These are phyloP conservation scores for Mus spicilegus DNA, from an alignment of 2,113 vertebrate genomes.

Conservation along the genomic window DNA sequence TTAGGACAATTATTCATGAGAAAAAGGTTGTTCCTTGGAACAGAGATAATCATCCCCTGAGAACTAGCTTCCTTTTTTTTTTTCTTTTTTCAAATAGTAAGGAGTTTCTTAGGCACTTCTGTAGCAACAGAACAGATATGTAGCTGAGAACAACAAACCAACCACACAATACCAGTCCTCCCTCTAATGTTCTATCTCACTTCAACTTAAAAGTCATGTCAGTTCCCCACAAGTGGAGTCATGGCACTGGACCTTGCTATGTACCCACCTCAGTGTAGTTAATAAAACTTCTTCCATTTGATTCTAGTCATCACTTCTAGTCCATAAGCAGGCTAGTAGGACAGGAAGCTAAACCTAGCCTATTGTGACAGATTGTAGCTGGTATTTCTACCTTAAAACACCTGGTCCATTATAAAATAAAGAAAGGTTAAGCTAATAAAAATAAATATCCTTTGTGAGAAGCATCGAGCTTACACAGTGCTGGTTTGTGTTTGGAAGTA, in stretches of 20 bases:
- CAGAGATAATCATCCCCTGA: background rate
- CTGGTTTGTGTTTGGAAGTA: background rate
- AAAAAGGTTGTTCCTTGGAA: background rate
- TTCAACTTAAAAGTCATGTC: background rate
- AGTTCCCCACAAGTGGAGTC: background rate
- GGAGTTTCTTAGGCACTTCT: no score
- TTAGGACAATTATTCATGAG: background rate
- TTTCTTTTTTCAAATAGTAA: background rate
- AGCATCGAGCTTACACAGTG: background rate
- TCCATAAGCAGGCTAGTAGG: no score
- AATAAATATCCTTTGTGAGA: background rate
- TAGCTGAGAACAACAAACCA: background rate
- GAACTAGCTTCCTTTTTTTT: background rate
- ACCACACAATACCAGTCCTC: background rate
- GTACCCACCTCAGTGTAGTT: background rate
- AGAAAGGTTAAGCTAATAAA: background rate
- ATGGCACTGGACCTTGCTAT: background rate
- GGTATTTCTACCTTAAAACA: background rate
- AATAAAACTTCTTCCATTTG: background rate
- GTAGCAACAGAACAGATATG: background rate
- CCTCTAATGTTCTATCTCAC: background rate
- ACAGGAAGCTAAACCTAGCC: no score
- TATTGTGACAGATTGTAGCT: background rate
- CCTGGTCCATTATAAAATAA: background rate
- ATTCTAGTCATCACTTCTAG: no score